phyloP scores from a whole-genome alignment of 2,113 vertebrate genomes.

The Dendrocopos noguchii region DNA sequence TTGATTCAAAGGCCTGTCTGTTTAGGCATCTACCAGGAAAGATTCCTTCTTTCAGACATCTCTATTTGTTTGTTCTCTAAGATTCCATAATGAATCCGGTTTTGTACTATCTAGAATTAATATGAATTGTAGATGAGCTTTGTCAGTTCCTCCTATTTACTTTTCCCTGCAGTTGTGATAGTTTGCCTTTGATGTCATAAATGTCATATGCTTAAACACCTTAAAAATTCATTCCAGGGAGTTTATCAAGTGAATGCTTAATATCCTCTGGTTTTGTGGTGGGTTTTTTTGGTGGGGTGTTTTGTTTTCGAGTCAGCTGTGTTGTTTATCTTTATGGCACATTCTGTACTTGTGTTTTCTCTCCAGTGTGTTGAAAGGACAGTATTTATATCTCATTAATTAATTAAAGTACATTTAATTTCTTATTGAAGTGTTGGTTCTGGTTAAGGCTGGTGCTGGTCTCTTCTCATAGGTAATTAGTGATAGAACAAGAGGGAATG shows the following conservation, averaged over 20 bases:
- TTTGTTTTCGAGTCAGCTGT: neutral
- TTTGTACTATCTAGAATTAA: constrained; percentile 20
- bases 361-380: neutral
- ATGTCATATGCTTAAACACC: constrained; percentile 15
- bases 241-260: neutral
- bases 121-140: constrained; percentile 1
- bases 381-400: neutral
- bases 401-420: constrained; percentile 14
- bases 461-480: too few relatives aligned
- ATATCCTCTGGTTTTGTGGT: neutral
- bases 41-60: neutral
- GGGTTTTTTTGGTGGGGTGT: too few relatives aligned
- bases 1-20: constrained; percentile 1
- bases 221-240: constrained; percentile 13
- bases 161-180: neutral
- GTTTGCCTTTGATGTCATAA: constrained; percentile 34
- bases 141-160: constrained; percentile 19
- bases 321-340: constrained; percentile 8
- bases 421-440: neutral
- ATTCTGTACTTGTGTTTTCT: neutral
- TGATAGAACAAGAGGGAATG: too few relatives aligned
- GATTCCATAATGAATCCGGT: neutral
- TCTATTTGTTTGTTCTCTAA: constrained; percentile 20
- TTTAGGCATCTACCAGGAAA: neutral
- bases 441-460: too few relatives aligned